Percentiles rank a stretch among this genome's conserved stretches.
Conservation (phyloP, 2,113 vertebrate species). For the Bubalus kerabau region DNA sequence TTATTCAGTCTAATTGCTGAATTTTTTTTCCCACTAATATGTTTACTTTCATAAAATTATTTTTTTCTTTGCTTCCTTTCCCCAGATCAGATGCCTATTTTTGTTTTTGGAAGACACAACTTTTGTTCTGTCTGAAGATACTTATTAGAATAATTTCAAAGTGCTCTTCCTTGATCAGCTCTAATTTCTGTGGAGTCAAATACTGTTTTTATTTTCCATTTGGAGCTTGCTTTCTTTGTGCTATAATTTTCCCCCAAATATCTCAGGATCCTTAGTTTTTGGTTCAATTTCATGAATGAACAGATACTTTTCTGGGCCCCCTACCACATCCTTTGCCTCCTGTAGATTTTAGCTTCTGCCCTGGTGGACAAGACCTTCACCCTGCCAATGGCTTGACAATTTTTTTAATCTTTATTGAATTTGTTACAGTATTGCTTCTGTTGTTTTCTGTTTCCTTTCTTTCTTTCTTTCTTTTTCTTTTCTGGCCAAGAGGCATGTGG, state of each 20-base stretch:
- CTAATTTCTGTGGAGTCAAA: neutral
- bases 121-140: neutral
- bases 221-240: neutral
- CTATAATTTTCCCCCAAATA: neutral
- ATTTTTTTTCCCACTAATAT: neutral
- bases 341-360: neutral
- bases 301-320: neutral
- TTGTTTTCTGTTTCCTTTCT: neutral
- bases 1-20: neutral
- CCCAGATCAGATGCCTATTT: neutral
- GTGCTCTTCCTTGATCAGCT: neutral
- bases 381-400: neutral
- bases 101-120: neutral
- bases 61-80: neutral
- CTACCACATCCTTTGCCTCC: neutral
- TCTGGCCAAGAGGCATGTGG: neutral
- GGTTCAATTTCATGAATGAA: neutral
- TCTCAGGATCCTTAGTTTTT: neutral
- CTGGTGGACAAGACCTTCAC: neutral
- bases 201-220: neutral
- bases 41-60: neutral
- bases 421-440: neutral
- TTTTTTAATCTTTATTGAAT: neutral
- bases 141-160: neutral
- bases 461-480: neutral